Evolutionary conservation across 2,113 vertebrate genomes (phyloP).

Genomic region (Channa maculata): DNA sequence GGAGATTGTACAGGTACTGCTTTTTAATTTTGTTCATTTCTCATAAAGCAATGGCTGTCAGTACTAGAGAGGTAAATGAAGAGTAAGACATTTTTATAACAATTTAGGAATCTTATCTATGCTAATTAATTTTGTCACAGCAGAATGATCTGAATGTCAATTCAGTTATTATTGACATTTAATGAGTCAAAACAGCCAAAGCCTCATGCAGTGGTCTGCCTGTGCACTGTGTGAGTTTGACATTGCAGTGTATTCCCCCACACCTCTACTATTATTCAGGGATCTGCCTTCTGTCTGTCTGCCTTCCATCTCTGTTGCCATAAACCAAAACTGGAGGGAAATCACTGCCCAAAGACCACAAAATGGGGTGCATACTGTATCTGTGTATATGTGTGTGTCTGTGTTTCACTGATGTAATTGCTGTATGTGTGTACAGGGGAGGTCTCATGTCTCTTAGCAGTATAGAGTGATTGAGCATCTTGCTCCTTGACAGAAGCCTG

Average conservation of each 20-base stretch:
- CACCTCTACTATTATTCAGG: slow-evolving; percentile 36
- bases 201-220: slow-evolving; percentile 1
- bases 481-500: slow-evolving; percentile 52
- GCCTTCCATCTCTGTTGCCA: slow-evolving; percentile 32
- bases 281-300: slow-evolving; percentile 55
- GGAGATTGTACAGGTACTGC: neutral
- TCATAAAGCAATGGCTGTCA: neutral
- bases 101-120: neutral
- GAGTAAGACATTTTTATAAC: neutral
- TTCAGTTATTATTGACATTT: slow-evolving; percentile 19
- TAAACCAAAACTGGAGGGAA: slow-evolving; percentile 34
- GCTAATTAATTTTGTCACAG: slow-evolving; percentile 8
- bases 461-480: slow-evolving; percentile 56
- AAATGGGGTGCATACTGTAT: neutral
- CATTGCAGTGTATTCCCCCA: slow-evolving; percentile 3
- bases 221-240: slow-evolving; percentile 10
- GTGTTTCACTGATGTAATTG: slow-evolving; percentile 33
- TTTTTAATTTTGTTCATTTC: neutral
- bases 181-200: slow-evolving; percentile 31
- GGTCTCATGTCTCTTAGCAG: slow-evolving; percentile 53
- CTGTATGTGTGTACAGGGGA: slow-evolving; percentile 7
- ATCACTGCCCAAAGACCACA: slow-evolving; percentile 4
- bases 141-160: slow-evolving; percentile 4
- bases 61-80: slow-evolving; percentile 5
- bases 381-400: slow-evolving; percentile 3